Conservation (phyloP, 2,797 vertebrate genomes). For the Bryconaethiops microstoma region DNA sequence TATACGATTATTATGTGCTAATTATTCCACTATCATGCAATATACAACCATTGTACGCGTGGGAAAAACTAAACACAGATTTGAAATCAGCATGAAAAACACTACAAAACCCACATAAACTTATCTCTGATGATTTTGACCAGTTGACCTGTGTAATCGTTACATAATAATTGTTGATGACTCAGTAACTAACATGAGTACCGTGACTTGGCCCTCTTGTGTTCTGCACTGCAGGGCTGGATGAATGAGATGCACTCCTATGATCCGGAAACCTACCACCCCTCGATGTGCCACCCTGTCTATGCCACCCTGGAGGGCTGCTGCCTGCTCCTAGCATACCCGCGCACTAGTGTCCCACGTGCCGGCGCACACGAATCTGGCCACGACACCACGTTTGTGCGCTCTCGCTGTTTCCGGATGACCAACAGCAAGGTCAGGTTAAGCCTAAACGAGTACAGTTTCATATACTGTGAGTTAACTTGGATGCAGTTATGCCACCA, state of each 20-base stretch:
- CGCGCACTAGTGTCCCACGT: conserved; percentile 77
- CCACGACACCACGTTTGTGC: conserved; percentile 71
- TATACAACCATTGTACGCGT: too few species aligned
- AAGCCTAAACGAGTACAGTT: conserved; percentile 52
- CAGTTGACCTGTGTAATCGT: too few species aligned
- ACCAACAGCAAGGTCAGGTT: conserved; percentile 78
- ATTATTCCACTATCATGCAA: too few species aligned
- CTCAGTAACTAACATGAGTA: neutral
- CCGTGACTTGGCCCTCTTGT: neutral
- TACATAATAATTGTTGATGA: neutral
- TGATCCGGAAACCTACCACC: conserved; percentile 83
- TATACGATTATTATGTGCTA: too few species aligned
- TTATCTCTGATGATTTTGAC: too few species aligned
- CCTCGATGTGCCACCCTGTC: conserved; percentile 80
- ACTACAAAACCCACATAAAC: too few species aligned
- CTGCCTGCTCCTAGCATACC: conserved; percentile 78
- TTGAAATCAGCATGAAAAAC: too few species aligned
- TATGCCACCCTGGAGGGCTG: conserved; percentile 77
- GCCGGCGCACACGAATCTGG: conserved; percentile 77
- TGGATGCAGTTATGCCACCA: too few species aligned
- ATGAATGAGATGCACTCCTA: conserved; percentile 84
- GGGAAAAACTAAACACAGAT: too few species aligned
- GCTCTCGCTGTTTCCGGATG: conserved; percentile 73
- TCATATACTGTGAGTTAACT: conserved; percentile 39
- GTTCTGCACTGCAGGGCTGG: conserved; percentile 78